Percentiles rank a stretch among this genome's conserved stretches.
Evolutionary conservation across 2,797 vertebrate species (phyloP).

Genomic region (Lates japonicus): DNA sequence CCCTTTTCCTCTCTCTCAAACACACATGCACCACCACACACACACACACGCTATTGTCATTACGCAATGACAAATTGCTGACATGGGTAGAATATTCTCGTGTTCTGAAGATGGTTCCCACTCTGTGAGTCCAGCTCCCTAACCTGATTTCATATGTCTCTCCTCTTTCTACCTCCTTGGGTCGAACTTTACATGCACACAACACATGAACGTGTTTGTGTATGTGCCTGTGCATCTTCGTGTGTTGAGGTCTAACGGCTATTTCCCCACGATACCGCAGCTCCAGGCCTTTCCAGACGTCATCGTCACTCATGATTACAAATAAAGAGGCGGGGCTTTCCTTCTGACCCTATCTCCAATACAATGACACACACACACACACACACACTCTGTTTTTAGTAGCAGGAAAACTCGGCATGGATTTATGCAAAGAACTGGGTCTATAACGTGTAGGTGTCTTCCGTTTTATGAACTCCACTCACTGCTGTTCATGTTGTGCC

Average conservation of each 20-base stretch:
- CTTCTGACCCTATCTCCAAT: slow-evolving; percentile 80
- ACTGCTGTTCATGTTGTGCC: slow-evolving; percentile 3
- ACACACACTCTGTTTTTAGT: slow-evolving; percentile 22
- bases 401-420: slow-evolving; percentile 49
- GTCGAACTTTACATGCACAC: no score
- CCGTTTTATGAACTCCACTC: slow-evolving; percentile 40
- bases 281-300: slow-evolving; percentile 57
- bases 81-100: no score
- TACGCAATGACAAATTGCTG: no score
- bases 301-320: slow-evolving; percentile 73
- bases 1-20: no score
- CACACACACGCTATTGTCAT: no score
- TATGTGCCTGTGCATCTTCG: slow-evolving; percentile 8
- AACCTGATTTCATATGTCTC: no score
- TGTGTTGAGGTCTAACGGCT: slow-evolving; percentile 53
- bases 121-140: no score
- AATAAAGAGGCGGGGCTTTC: slow-evolving; percentile 78
- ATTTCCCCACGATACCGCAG: slow-evolving; percentile 70
- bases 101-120: no score
- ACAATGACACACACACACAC: slow-evolving; percentile 85
- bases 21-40: no score
- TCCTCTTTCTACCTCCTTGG: no score
- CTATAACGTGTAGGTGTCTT: slow-evolving; percentile 26
- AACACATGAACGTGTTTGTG: not conserved
- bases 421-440: slow-evolving; percentile 37